phyloP scores from a whole-genome alignment of 2,888 invertebrate genomes.

The Gibbula magus region DNA sequence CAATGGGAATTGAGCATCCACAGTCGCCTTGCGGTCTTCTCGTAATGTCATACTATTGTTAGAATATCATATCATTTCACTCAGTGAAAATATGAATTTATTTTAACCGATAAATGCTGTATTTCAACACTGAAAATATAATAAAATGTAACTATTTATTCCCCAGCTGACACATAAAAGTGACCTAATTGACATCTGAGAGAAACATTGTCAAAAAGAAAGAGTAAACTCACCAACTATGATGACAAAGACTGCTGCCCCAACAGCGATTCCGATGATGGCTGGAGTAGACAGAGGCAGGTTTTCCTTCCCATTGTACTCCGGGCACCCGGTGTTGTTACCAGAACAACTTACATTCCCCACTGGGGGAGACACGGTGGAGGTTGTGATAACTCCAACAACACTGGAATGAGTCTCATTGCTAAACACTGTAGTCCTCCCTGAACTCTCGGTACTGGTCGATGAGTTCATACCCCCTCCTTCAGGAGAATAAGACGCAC shows the following conservation, averaged over 20 bases:
- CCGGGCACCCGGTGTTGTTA: conserved; percentile 21
- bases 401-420: not conserved
- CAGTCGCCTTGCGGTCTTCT: too few species aligned
- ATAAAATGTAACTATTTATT: too few species aligned
- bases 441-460: not conserved
- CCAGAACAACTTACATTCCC: not conserved
- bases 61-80: too few species aligned
- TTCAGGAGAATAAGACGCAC: not conserved
- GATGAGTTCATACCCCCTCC: conserved; percentile 8
- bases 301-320: conserved; percentile 12
- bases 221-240: conserved; percentile 26
- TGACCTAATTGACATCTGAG: too few species aligned
- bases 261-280: conserved; percentile 32
- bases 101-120: too few species aligned
- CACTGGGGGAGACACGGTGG: not conserved
- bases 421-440: not conserved
- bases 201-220: too few species aligned
- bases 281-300: conserved; percentile 20
- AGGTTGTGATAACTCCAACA: not conserved
- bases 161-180: too few species aligned
- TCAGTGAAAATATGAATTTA: too few species aligned
- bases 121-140: too few species aligned
- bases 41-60: too few species aligned
- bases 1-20: too few species aligned
- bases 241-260: conserved; percentile 30